Base-by-base conservation (phyloP, 2,113 vertebrate species). In the Limnothrissa miodon region DNA sequence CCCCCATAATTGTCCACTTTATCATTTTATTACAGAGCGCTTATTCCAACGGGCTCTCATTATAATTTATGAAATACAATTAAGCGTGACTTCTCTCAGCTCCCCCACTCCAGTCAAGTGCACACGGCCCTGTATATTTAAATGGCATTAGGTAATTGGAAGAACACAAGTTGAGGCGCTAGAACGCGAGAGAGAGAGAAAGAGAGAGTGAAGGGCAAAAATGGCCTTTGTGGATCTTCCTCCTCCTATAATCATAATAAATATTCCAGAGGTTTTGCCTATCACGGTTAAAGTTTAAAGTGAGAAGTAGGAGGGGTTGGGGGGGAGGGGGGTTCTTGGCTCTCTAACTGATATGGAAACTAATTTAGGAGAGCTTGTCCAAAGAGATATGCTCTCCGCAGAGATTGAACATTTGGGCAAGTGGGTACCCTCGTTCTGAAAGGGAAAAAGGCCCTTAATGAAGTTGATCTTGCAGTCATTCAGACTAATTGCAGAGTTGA, bases 51-150 rank as follows among this genome's bases (percentile, higher is more conserved):
- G 89, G 89, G 84, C 89, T 91, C 84, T 89, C 86, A 91, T 93
- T 91, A 91, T 90, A 86, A 91, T 94, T 93, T 91, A 91, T 93
- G 90, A 93, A 94, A 93, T 90, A 93, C 92, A 94, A 93, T 93
- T 93, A 93, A 91, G 87, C 82, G 81, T 90, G 90, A 93, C 90
- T 93, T 92, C 92, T 93, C 93, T 91, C 88, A 87, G 91, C 84
- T 74, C 85, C 85, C 88, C 83, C 79, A 80, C 80, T 81, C 83
- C 86, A 85, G 83, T 86, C 87, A 87, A 89, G 87, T 81, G 83
- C 83, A 86, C 80, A 66, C 85, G 87, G 85, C 83, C 46, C 85
- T 44, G 83, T 91, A 88, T 90, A 86, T 90, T 92, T 92, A 93
- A 93, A 94, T 90, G 91, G 91, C 86, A 87, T 93, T 90, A 92